Base-by-base conservation (phyloP, 2,113 vertebrate species). In the Gallinago media region DNA sequence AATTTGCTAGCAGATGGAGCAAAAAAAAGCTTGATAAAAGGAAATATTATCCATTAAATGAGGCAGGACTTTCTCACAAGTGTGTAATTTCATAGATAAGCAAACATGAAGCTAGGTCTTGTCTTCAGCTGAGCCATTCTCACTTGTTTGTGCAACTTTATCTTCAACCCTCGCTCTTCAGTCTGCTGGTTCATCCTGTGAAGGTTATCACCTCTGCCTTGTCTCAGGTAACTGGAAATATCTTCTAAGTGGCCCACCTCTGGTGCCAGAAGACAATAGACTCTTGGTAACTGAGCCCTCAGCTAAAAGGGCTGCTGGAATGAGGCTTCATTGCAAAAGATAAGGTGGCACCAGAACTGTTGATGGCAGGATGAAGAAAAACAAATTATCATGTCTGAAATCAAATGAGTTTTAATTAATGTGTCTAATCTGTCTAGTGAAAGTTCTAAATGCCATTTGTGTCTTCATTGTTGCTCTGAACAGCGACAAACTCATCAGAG, bases 381-480 rank as follows among this genome's bases (percentile, higher is more conserved):
- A 36, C 70, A 74, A 92, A 76, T 94, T 29, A 55, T 95, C 6
- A 0, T 89, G 77, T 36, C 65, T 95, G 65, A 81, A 91, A 95
- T 97, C 56, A 86, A 78, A 89, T 75, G 77, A 66, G 42, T 56
- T 96, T 96, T 94, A 86, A 75, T 96, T 94, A 96, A 85, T 76
- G 50, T 29, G 5, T 96, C 95, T 97, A 91, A 96, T 94, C 80
- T 91, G 49, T 63, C 38, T 91, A 38, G 75, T 78, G 72, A 54
- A 95, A 94, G 74, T 94, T 92, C 94, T 49, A 76, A 93, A 95
- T 93, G 87, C 52, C 91, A 81, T 94, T 96, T 91, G 42, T 91
- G 74, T 49, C 38, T 80, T 92, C 66, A 13, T 71, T 88, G 78
- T 96, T 83, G 38, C 78, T 92, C 85, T 68, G 56, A 68, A 76